Evolutionary conservation across 2,113 vertebrate species (phyloP), one percentile per base, ranked within the genome.

Genomic region (Vulpes lagopus): DNA sequence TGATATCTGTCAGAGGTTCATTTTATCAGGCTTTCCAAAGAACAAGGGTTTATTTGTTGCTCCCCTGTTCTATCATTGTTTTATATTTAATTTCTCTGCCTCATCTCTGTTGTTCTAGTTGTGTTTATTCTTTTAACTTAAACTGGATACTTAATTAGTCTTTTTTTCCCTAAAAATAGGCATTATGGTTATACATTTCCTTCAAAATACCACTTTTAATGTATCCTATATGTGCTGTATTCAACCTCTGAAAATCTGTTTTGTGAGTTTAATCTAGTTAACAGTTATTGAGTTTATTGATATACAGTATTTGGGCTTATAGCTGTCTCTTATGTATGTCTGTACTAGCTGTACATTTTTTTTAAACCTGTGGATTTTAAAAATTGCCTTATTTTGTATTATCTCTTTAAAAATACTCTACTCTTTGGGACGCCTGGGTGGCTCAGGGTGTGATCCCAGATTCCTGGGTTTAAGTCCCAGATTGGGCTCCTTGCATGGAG

Each of bases 241-340:
- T 16, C 83, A 80, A 0, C 30, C 25, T 94, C 35, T 67, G 62
- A 80, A 94, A 74, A 89, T 84, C 17, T 89, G 60, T 32, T 64
- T 90, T 94, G 14, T 38, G 38, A 95, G 57, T 87, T 78, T 80
- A 76, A 57, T 49, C 65, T 81, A 12, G 43, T 87, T 82, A 57
- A 79, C 15, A 49, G 25, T 62, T n/a, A 30, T 19, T 12, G 6
- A 60, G 19, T 88, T 79, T 83, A 87, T 71, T 94, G 65, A 80
- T 60, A 23, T 32, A 27, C 38, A 51, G 7, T 76, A 51, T 76
- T 69, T 86, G 53, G 60, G 65, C 62, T 95, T 82, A 76, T 93
- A 55, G 59, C 10, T 95, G 27, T 65, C 35, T 93, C 81, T 91
- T 94, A 84, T 94, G 10, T 87, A 43, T 43, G 49, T 91, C 86